Base-by-base conservation (phyloP, 2,113 vertebrate genomes). In the Phalacrocorax brasilianus region DNA sequence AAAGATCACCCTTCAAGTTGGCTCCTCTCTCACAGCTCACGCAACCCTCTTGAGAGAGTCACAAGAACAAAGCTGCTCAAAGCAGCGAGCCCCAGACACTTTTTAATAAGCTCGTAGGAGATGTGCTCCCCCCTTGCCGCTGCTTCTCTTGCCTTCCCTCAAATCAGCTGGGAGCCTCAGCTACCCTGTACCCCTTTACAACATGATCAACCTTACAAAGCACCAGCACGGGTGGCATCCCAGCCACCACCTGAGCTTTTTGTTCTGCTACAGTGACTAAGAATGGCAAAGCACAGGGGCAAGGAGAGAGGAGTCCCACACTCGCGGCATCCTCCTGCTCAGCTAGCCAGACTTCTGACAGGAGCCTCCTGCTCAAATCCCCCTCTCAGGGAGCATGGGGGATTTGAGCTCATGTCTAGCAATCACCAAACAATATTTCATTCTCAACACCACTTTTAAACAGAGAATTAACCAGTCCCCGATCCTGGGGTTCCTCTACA, bases 41-140 rank as follows among this genome's bases (percentile, higher is more conserved):
- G 1, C 58, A 71, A 12, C 22, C 33, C 24, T 14, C 59, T 44
- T 11, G 38, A 38, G 0, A 8, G 9, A 7, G 86, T 19, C 56
- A 27, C 49, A 40, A 9, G 61, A 40, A 42, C 33, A 35, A 45
- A 38, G 63, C 4, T 0, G n/a, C 33, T 30, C 30, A 6, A 73
- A 61, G 61, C 49, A 50, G n/a, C 0, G 4, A 76, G 76, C 42
- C 49, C 62, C 19, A 28, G 23, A 12, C 15, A 4, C 5, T 23
- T 35, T 11, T 32, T 11, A 76, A 8, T 12, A 44, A 52, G 42
- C 63, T 63, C 22, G 32, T 42, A 78, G 61, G 33, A 71, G 77
- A 19, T 6, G 38, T 10, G 5, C 35, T 74, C 35, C 11, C 63
- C 30, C 30, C 32, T 32, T 21, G 0, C 1, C 4, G 30, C 40